Conservation (phyloP, 2,888 invertebrate species). For the Drosophila kuntzei region DNA sequence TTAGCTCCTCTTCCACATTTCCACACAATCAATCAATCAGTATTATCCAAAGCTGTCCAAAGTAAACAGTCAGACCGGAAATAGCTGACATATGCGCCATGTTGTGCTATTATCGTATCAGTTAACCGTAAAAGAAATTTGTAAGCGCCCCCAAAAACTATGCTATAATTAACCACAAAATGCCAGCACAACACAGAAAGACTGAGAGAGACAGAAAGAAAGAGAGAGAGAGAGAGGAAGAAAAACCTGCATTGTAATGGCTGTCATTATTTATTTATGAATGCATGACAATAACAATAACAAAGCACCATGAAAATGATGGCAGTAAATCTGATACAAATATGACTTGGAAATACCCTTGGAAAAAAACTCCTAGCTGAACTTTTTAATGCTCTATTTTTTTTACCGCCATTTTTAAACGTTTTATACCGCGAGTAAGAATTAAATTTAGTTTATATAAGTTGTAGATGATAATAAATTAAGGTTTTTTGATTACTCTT, state of each 20-base stretch:
- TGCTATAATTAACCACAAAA: constrained; percentile 76
- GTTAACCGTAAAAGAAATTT: constrained; percentile 33
- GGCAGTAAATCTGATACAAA: background rate
- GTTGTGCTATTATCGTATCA: constrained; percentile 41
- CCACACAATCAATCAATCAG: constrained; percentile 46
- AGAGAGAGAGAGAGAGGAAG: background rate
- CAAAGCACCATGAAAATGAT: constrained; percentile 40
- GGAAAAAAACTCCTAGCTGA: background rate
- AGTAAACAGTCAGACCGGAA: constrained; percentile 19
- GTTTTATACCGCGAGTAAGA: background rate
- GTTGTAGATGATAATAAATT: background rate
- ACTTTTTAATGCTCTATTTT: background rate
- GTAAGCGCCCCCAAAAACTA: constrained; percentile 55
- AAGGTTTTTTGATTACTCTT: too few species aligned
- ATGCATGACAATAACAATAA: constrained; percentile 70
- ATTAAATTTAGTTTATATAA: background rate
- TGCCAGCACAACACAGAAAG: constrained; percentile 29
- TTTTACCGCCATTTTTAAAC: background rate
- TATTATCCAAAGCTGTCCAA: constrained; percentile 27
- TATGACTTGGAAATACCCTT: constrained; percentile 25
- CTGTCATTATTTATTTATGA: constrained; percentile 77
- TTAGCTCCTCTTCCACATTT: constrained; percentile 4
- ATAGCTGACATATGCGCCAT: constrained; percentile 39
- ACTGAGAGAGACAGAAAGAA: background rate
- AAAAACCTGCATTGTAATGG: constrained; percentile 68